A percentile compares a stretch with the other conserved stretches of the same genome.
Evolutionary conservation across 2,888 invertebrate genomes (phyloP).

Genomic region (Tipula vernalis): DNA sequence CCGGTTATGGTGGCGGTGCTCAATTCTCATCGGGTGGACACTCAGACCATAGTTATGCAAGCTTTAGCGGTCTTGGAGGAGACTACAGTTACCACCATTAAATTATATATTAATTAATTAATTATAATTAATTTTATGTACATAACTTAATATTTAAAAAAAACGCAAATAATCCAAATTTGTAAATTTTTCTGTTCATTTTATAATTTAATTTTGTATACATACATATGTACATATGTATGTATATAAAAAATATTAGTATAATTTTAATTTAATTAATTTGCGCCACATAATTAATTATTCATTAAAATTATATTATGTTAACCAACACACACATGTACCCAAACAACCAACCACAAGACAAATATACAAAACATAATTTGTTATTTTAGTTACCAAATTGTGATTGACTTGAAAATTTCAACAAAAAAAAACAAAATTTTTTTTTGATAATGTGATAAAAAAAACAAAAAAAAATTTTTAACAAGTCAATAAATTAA

Average conservation of each 20-base stretch:
- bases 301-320: background rate
- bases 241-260: background rate
- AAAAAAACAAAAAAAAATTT: background rate
- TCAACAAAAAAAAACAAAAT: background rate
- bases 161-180: background rate
- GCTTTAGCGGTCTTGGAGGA: conserved; percentile 37
- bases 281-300: background rate
- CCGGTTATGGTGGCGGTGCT: background rate
- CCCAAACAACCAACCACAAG: background rate
- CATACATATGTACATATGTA: background rate
- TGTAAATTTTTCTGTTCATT: background rate
- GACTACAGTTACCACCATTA: conserved; percentile 25
- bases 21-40: background rate
- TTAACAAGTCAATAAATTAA: background rate
- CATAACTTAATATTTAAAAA: background rate
- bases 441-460: conserved; percentile 5
- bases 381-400: conserved; percentile 7
- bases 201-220: background rate
- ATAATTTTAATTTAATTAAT: background rate
- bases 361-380: background rate
- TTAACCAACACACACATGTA: background rate
- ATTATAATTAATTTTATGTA: background rate
- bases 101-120: conserved; percentile 9
- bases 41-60: conserved; percentile 27
- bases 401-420: conserved; percentile 5